Evolutionary conservation across 2,113 vertebrate species (phyloP).

Genomic region (Emydura subglobosa): DNA sequence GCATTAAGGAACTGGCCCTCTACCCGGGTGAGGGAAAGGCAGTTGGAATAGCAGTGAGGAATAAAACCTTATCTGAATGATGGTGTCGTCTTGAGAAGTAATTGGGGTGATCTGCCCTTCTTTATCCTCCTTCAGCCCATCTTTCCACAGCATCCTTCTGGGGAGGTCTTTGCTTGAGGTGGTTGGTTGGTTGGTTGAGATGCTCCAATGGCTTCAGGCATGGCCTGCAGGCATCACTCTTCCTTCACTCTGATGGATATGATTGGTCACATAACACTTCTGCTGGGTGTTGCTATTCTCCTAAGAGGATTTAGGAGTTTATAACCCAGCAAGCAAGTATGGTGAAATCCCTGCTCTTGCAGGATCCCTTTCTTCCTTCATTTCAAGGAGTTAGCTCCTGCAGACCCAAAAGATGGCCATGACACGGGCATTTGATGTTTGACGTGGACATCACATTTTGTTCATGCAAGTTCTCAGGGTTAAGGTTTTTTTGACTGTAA

Average conservation of each 20-base stretch:
- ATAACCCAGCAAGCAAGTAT: neutral
- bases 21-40: neutral
- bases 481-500: accelerated
- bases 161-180: neutral
- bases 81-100: neutral
- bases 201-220: neutral
- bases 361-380: neutral
- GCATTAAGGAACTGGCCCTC: neutral
- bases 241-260: neutral
- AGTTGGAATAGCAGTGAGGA: neutral
- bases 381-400: neutral
- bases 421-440: neutral
- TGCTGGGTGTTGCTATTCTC: neutral
- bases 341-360: neutral
- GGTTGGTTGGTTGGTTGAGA: neutral
- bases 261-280: neutral
- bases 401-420: neutral
- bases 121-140: neutral
- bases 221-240: neutral
- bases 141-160: neutral
- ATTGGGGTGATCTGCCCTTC: neutral
- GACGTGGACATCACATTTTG: neutral
- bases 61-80: neutral
- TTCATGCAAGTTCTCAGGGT: neutral
- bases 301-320: neutral